phyloP scores from a whole-genome alignment of 92 coral and sea anemone species.

The Siderastrea siderea region DNA sequence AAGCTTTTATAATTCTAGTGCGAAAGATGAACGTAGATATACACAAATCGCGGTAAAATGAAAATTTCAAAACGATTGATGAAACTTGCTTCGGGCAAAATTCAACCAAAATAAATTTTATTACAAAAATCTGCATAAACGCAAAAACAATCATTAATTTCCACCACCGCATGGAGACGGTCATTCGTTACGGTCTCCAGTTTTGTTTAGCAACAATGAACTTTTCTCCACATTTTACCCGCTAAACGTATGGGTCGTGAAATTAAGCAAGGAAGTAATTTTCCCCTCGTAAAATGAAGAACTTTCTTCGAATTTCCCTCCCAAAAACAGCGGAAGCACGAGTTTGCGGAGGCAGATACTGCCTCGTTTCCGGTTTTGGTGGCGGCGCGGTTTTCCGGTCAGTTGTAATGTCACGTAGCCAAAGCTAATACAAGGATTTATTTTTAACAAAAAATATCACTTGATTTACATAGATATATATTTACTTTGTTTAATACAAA shows the following conservation, averaged over 20 bases:
- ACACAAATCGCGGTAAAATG: slow-evolving; percentile 1
- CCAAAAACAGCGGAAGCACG: slow-evolving; percentile 19
- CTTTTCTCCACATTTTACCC: neutral
- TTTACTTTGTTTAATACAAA: slow-evolving; percentile 27
- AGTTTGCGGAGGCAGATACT: slow-evolving; percentile 21
- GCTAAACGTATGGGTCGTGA: neutral
- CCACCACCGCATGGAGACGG: neutral
- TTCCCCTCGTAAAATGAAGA: neutral
- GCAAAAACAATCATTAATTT: neutral
- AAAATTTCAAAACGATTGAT: neutral
- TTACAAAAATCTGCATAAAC: slow-evolving; percentile 37
- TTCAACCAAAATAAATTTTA: neutral
- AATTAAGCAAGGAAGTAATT: neutral
- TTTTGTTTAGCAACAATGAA: neutral
- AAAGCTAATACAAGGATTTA: slow-evolving; percentile 36
- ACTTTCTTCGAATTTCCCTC: slow-evolving; percentile 25
- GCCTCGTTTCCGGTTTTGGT: slow-evolving; percentile 40
- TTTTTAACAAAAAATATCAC: slow-evolving; percentile 35
- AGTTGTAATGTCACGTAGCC: slow-evolving; percentile 40
- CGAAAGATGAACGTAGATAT: neutral
- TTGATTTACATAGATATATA: slow-evolving; percentile 29
- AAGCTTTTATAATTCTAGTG: neutral
- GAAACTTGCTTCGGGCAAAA: slow-evolving; percentile 35
- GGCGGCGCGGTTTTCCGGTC: slow-evolving; percentile 49
- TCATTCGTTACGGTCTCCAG: slow-evolving; percentile 3